Base-by-base conservation (phyloP, 2,888 invertebrate species). In the Caenorhabditis doughertyi region DNA sequence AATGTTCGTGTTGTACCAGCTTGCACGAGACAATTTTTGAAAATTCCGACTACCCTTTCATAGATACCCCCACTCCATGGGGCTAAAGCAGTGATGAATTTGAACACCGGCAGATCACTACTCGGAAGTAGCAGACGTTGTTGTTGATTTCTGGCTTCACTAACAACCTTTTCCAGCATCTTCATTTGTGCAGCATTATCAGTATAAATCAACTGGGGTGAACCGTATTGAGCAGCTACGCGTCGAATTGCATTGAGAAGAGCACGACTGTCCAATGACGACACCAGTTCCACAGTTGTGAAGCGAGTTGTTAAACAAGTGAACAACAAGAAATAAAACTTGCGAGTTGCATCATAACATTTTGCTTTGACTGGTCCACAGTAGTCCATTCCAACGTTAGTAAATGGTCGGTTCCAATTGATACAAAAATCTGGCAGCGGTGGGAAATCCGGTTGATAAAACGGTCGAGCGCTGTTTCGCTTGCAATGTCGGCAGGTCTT, bases 41-140 rank as follows among this genome's bases (percentile, higher is more conserved):
- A n/a, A 1, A 81, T 16, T 9, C 91, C 88, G 11, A 93, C 88
- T 3, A 93, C 77, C 16, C 92, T 84, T 84, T 93, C 92, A 89
- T 92, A 93, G 85, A 91, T 92, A 39, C 93, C 92, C 0, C 53
- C 53, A 5, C 29, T 27, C 53, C 53, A 53, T 16, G 53, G 53
- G 9, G 72, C 60, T 0, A 47, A 32, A 16, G 60, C 60, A 5
- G 72, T 49, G 25, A 62, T 72, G 35, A 49, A 60, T 42, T 53
- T 32, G 62, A 72, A 72, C 1, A 5, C 8, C 11, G 72, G 72
- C 11, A 47, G n/a, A 21, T 70, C 53, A n/a, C 3, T 29, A 18
- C 32, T 32, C 0, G 3, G n/a, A 18, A 32, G 21, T 1, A 25
- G 18, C 1, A 18, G 56, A 3, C n/a, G 5, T 32, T 56, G 3